Conservation (phyloP, 2,113 vertebrate species). For the Kryptolebias marmoratus region DNA sequence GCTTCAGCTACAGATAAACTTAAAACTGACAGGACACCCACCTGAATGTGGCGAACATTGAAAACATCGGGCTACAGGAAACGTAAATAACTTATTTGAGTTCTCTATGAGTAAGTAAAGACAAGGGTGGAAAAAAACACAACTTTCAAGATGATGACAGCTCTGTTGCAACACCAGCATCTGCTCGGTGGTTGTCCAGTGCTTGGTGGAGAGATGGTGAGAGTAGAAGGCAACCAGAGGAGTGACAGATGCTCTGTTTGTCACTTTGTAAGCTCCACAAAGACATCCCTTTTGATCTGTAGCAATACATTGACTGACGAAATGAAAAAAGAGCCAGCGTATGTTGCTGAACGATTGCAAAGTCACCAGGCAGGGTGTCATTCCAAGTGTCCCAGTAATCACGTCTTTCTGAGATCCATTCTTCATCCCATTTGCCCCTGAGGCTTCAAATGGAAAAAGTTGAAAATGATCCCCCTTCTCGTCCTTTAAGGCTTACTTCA, state of each 20-base stretch:
- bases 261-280: constrained; percentile 61
- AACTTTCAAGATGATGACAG: constrained; percentile 44
- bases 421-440: constrained; percentile 62
- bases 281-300: constrained; percentile 72
- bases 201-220: constrained; percentile 41
- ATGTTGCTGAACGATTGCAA: constrained; percentile 61
- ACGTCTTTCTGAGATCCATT: constrained; percentile 60
- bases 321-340: constrained; percentile 35
- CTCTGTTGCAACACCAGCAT: constrained; percentile 46
- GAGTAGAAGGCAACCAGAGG: constrained; percentile 45
- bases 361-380: constrained; percentile 64
- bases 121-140: constrained; percentile 14
- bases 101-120: background rate
- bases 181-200: constrained; percentile 36
- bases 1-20: constrained; percentile 26
- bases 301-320: constrained; percentile 48
- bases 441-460: constrained; percentile 67
- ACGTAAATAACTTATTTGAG: background rate
- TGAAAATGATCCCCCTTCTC: constrained; percentile 19
- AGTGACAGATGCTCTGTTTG: constrained; percentile 74
- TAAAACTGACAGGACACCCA: background rate
- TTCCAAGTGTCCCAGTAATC: constrained; percentile 76
- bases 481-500: constrained; percentile 64
- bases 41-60: background rate
- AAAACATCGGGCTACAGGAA: background rate